Evolutionary conservation across 2,797 vertebrate species (phyloP).

Genomic region (Lerista edwardsae): DNA sequence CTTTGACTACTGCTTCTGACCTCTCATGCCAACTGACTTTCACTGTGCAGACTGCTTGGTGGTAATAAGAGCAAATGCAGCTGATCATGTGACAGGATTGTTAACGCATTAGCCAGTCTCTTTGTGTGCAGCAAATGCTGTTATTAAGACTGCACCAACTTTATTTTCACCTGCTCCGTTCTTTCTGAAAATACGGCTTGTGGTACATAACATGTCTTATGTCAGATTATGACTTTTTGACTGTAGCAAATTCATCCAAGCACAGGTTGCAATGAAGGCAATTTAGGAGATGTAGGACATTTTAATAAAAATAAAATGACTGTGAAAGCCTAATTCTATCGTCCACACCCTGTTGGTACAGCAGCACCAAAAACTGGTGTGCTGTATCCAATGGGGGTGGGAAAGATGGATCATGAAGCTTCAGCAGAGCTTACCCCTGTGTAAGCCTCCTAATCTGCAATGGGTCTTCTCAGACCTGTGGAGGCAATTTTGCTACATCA

Average conservation of each 20-base stretch:
- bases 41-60: not conserved
- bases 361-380: no score
- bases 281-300: not conserved
- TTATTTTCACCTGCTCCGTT: constrained; percentile 12
- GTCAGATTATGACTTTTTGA: not conserved
- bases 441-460: no score
- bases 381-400: no score
- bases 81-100: not conserved
- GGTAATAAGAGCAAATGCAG: not conserved
- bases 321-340: no score
- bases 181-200: not conserved
- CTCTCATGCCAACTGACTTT: not conserved
- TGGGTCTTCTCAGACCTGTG: no score
- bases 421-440: no score
- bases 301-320: not conserved
- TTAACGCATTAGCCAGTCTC: not conserved
- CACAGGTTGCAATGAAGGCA: not conserved
- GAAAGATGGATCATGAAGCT: no score
- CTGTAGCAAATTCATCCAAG: not conserved
- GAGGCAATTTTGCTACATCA: no score
- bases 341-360: no score
- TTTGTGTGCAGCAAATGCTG: constrained; percentile 1
- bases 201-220: not conserved
- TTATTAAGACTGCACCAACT: constrained; percentile 16
- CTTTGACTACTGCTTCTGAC: not conserved